Evolutionary conservation across 1,140 invertebrate genomes (phyloP).

Genomic region (Coenobita brevimanus): DNA sequence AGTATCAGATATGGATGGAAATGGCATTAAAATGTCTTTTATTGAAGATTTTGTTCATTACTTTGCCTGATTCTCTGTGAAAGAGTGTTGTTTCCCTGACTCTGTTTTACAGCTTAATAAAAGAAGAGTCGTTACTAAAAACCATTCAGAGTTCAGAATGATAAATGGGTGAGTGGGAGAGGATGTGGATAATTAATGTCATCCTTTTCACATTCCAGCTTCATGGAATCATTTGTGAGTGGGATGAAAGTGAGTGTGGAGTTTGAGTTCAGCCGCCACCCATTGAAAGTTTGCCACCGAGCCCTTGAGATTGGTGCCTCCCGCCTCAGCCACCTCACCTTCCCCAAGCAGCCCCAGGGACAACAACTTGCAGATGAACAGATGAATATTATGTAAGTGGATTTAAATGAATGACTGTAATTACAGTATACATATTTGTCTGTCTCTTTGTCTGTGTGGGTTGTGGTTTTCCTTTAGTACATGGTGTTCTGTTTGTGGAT

Average conservation of each 20-base stretch:
- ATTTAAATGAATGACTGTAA: no score
- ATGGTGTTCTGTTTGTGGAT: no score
- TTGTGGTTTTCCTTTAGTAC: no score
- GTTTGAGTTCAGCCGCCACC: conserved; percentile 48
- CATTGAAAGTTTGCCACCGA: conserved; percentile 36
- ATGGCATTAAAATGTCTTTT: no score
- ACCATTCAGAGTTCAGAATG: background rate
- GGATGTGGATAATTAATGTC: background rate
- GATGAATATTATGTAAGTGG: conserved; percentile 37
- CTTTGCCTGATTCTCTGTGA: no score
- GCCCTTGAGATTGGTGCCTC: background rate
- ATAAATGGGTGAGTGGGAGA: background rate
- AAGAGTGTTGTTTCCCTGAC: no score
- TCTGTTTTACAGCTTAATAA: background rate
- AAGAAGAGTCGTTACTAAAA: background rate
- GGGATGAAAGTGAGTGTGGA: conserved; percentile 43
- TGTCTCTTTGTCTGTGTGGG: no score
- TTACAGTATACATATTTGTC: no score
- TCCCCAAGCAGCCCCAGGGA: conserved; percentile 3
- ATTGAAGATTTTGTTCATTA: no score
- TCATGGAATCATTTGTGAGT: conserved; percentile 30
- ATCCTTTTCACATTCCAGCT: conserved; percentile 23
- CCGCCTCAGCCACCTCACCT: conserved; percentile 6
- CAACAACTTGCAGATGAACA: background rate
- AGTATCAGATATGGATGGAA: no score